Base-by-base conservation (phyloP, 2,113 vertebrate genomes). In the Sterrhoptilus dennistouni region DNA sequence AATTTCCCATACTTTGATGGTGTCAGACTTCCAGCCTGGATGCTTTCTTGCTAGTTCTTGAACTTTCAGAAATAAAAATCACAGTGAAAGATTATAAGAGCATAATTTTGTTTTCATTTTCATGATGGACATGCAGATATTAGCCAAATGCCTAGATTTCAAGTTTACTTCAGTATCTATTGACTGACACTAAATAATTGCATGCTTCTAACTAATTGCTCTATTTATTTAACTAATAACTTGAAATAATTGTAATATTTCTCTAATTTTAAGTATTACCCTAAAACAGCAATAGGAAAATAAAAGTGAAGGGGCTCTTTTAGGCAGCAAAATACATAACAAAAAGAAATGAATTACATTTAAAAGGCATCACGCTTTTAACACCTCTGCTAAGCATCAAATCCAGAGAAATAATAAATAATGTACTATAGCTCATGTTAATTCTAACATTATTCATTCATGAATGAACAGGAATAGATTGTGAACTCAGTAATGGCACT, bases 391-490 rank as follows among this genome's bases (percentile, higher is more conserved):
- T 89, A 84, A 94, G 61, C 76, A 84, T 71, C 69, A 93, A 90
- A 95, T 93, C 82, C 44, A 69, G 89, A 68, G 95, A 87, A 92
- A 96, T 95, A 82, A 96, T 94, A 94, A 97, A 96, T 96, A 96
- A 96, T 96, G 89, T 70, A 97, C 89, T 83, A 93, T 33, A 91
- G 87, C 24, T 87, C 87, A 95, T 89, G 90, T 94, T 95, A 97
- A 94, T 96, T 97, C 87, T 95, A 66, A 56, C 63, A 96, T 93
- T 88, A 96, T 93, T 96, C 89, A 95, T 95, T 94, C 90, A 95
- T 95, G 90, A 94, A 91, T 92, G 81, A 86, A 72, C 94, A 91
- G 53, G 38, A 94, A 87, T 85, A 95, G 40, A 74, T 70, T 83
- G 71, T 27, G 15, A 91, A 91, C 89, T 95, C 95, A 91, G 49